Base-by-base conservation (phyloP, 1,140 invertebrate species). In the Panagrolaimus sp. region DNA sequence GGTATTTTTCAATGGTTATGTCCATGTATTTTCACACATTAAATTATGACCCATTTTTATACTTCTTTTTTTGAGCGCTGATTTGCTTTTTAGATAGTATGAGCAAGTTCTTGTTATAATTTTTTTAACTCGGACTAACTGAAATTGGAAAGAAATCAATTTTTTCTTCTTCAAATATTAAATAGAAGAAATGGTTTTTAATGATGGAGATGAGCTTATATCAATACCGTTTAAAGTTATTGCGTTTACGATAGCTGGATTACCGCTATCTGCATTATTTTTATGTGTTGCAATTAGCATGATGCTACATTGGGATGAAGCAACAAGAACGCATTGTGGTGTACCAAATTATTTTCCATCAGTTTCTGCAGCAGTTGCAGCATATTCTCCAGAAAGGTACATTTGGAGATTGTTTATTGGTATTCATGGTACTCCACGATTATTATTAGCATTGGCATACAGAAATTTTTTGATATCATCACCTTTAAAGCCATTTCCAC, bases 331-430 rank as follows among this genome's bases (percentile, higher is more conserved):
- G 1, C 77, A 78, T 74, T 81, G 73, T 61, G 66, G 65, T 20
- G 79, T 81, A 27, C 86, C 87, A 66, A 96, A 97, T 85, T 89
- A 91, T 75, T 87, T 96, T 65, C 93, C 93, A 57, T 96, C 93
- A 3, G 90, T 96, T 76, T 96, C 92, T 63, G 91, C 93, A 43
- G 91, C 92, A 3, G 93, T 96, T 80, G 92, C 93, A 14, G 90
- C 90, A 76, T 95, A 91, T 84, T 88, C 88, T 65, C 92, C 92
- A 0, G 92, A 96, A 83, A 88, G 88, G 76, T 89, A 92, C 76
- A 87, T 97, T 20, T 97, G 93, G 85, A 88, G 90, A 74, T 83
- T 87, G 61, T 89, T 91, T n/a, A 91, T 96, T 70, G 89, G 89
- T 14, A 79, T 91, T 61, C 92, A 96, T 85, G 88, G 89, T 45